phyloP scores from a whole-genome alignment of 2,888 invertebrate species.

The Plebejus melissa region DNA sequence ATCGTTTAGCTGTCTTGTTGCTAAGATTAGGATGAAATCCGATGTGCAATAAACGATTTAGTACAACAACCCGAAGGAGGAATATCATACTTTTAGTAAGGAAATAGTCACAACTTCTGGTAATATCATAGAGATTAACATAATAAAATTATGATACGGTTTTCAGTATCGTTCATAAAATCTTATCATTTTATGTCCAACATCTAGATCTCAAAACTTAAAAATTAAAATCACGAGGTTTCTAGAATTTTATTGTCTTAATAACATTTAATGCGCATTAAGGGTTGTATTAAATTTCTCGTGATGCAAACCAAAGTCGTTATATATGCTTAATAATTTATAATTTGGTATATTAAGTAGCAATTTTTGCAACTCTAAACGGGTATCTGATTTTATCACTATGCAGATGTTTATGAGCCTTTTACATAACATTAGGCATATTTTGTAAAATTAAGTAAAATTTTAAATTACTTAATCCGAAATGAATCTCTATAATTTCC shows the following conservation, averaged over 20 bases:
- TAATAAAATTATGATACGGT: slow-evolving; percentile 23
- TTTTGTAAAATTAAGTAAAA: not conserved
- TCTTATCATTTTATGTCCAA: slow-evolving; percentile 18
- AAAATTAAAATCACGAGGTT: slow-evolving; percentile 4
- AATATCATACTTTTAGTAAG: not conserved
- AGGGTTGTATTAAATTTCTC: not conserved
- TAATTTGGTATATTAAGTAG: not conserved
- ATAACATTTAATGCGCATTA: slow-evolving; percentile 37
- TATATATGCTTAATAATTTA: not conserved
- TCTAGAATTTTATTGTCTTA: slow-evolving; percentile 14
- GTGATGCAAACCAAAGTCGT: not conserved
- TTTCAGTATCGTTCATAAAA: slow-evolving; percentile 15
- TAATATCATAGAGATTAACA: slow-evolving; percentile 19
- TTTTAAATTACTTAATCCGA: no score
- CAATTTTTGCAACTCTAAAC: not conserved
- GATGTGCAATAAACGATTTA: not conserved
- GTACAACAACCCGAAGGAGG: not conserved
- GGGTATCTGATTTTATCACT: not conserved
- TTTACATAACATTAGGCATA: not conserved
- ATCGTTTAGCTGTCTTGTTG: not conserved
- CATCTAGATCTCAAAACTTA: slow-evolving; percentile 1
- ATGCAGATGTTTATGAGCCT: not conserved
- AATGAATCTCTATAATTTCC: no score
- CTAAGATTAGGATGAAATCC: not conserved
- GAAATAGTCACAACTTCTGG: not conserved